Percentiles rank a stretch among this genome's conserved stretches.
phyloP scores from a whole-genome alignment of 2,113 vertebrate species.

The Erinaceus europaeus region DNA sequence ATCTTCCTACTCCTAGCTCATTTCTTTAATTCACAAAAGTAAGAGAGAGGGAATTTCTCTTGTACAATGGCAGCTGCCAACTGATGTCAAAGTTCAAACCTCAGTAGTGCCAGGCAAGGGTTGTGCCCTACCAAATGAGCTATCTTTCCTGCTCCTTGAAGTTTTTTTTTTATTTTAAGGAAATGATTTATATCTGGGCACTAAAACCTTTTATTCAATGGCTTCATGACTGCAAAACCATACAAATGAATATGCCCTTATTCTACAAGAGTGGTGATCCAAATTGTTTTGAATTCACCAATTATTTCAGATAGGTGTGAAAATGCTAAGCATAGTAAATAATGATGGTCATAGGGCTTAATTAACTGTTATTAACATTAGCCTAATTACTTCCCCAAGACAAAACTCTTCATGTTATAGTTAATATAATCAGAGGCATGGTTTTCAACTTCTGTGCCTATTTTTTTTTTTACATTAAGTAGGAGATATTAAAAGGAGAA shows the following conservation, averaged over 20 bases:
- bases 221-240: neutral
- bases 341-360: neutral
- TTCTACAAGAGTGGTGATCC: neutral
- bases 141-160: too few relatives aligned
- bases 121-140: too few relatives aligned
- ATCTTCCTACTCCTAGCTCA: too few relatives aligned
- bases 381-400: neutral
- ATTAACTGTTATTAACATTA: neutral
- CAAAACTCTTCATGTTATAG: neutral
- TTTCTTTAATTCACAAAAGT: too few relatives aligned
- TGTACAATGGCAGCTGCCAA: too few relatives aligned
- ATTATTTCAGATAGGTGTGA: neutral
- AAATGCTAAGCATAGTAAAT: neutral
- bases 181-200: neutral
- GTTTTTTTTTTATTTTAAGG: neutral
- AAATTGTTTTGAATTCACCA: neutral
- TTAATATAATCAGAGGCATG: neutral
- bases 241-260: neutral
- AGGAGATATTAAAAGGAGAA: neutral
- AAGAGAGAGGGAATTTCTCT: too few relatives aligned
- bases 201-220: constrained; percentile 14
- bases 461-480: neutral
- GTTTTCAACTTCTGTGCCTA: neutral
- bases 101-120: too few relatives aligned
- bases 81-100: too few relatives aligned